Conservation (phyloP, 2,888 invertebrate genomes). For the Brachypalpus laphriformis region DNA sequence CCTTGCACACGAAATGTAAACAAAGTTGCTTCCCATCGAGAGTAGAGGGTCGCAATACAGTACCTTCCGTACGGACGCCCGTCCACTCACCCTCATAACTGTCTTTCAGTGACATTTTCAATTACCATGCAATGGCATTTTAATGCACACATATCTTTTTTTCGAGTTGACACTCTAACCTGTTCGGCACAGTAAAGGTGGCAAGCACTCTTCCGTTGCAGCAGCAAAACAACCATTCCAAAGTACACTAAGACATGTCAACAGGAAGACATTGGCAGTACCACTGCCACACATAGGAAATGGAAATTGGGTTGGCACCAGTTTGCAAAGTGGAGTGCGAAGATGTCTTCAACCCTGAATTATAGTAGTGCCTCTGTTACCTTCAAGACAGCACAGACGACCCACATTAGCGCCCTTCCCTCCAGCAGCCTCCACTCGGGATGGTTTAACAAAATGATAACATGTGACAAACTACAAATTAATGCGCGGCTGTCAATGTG, state of each 20-base stretch:
- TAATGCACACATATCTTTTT: conserved; percentile 60
- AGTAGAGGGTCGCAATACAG: conserved; percentile 20
- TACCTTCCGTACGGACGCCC: neutral
- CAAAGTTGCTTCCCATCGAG: conserved; percentile 53
- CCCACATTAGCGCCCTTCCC: conserved; percentile 30
- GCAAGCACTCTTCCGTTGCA: conserved; percentile 25
- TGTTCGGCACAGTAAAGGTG: conserved; percentile 22
- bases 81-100: conserved; percentile 28
- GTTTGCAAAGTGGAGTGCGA: conserved; percentile 31
- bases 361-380: conserved; percentile 5
- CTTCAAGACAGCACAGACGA: conserved; percentile 21
- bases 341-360: conserved; percentile 48
- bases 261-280: conserved; percentile 64
- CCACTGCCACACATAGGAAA: conserved; percentile 52
- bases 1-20: conserved; percentile 65
- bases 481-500: conserved; percentile 58
- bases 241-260: conserved; percentile 51
- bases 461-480: conserved; percentile 62
- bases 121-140: conserved; percentile 68
- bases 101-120: conserved; percentile 65
- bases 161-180: conserved; percentile 40
- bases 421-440: neutral
- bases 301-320: conserved; percentile 60
- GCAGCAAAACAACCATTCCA: conserved; percentile 13
- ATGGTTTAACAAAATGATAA: conserved; percentile 38